These are phyloP conservation scores for Cyanistes caeruleus DNA, from an alignment of 2,113 vertebrate genomes.

Conservation along the genomic window DNA sequence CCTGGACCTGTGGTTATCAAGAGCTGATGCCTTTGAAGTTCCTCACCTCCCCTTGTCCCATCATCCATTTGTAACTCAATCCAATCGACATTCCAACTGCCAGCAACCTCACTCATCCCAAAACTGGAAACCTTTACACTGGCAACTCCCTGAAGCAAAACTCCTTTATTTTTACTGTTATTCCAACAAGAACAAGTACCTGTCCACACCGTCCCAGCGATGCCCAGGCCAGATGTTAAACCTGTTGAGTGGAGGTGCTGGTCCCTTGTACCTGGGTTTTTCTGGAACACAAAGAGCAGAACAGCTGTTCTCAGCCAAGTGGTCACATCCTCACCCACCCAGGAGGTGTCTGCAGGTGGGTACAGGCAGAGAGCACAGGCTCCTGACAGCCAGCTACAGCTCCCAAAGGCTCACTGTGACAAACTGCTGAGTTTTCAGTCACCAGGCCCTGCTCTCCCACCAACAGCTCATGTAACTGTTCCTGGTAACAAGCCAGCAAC, in stretches of 20 bases:
- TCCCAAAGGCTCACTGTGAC: neutral
- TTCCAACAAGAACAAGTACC: constrained; percentile 68
- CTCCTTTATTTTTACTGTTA: accelerated
- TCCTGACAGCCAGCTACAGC: neutral
- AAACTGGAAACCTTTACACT: accelerated
- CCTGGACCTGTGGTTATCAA: accelerated
- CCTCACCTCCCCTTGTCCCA: accelerated
- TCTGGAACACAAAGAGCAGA: constrained; percentile 63
- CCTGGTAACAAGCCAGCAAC: accelerated
- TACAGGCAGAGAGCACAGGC: accelerated
- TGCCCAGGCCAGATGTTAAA: constrained; percentile 92
- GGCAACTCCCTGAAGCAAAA: neutral
- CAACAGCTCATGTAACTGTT: accelerated
- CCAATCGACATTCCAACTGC: accelerated
- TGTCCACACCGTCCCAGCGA: constrained; percentile 96
- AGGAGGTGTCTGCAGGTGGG: neutral
- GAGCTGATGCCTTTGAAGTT: accelerated
- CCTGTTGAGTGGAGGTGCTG: constrained; percentile 89
- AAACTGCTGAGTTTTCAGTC: neutral
- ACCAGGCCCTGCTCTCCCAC: neutral
- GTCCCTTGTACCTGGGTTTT: constrained; percentile 88
- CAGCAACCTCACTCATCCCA: accelerated
- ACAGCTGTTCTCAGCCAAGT: accelerated
- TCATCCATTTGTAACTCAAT: accelerated
- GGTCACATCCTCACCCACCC: neutral